Percentiles rank a stretch among this genome's conserved stretches.
Evolutionary conservation across 2,888 invertebrate genomes (phyloP).

Genomic region (Harpagoxenus sublaevis): DNA sequence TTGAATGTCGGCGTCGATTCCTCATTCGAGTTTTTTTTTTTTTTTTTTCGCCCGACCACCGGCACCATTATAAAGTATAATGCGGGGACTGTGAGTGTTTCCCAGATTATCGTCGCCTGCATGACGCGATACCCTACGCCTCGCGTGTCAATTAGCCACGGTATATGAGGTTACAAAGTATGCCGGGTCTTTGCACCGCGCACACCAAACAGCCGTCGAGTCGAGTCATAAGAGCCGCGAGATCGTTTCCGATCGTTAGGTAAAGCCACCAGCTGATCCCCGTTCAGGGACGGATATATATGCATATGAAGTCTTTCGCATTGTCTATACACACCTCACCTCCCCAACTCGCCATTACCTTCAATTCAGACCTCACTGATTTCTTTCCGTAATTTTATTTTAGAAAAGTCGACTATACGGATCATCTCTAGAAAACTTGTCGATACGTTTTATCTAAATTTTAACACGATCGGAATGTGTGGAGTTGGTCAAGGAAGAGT

Average conservation of each 20-base stretch:
- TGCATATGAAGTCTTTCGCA: background rate
- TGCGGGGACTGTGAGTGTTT: constrained; percentile 76
- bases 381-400: background rate
- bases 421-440: background rate
- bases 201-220: constrained; percentile 52
- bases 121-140: constrained; percentile 79
- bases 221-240: constrained; percentile 61
- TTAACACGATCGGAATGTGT: background rate
- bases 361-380: background rate
- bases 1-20: constrained; percentile 77
- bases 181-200: constrained; percentile 75
- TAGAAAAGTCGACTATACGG: background rate
- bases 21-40: constrained; percentile 57
- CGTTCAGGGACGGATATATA: constrained; percentile 46
- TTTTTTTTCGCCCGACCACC: constrained; percentile 34
- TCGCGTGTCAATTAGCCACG: constrained; percentile 84
- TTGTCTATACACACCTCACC: background rate
- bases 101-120: constrained; percentile 81
- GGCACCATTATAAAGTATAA: constrained; percentile 83
- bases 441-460: background rate
- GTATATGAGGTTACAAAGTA: constrained; percentile 80
- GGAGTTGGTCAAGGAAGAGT: no score
- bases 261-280: constrained; percentile 63
- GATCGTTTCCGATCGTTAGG: constrained; percentile 75
- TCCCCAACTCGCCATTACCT: background rate